Percentiles rank a stretch among this genome's conserved stretches.
Evolutionary conservation across 2,888 invertebrate species (phyloP).

Genomic region (Protophormia terraenovae): DNA sequence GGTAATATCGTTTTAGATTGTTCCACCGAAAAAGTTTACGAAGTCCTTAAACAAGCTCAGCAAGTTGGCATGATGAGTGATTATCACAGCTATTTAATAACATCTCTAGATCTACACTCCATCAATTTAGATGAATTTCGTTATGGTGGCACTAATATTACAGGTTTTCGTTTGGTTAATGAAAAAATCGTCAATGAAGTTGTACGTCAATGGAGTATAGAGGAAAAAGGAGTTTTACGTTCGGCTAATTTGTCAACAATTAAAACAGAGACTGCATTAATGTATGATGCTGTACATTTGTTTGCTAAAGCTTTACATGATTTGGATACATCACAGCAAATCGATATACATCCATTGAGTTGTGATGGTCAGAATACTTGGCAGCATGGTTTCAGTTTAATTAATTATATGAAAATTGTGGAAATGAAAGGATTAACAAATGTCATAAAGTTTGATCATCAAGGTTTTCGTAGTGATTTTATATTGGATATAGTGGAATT

Average conservation of each 20-base stretch:
- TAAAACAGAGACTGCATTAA: constrained; percentile 93
- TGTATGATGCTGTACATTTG: constrained; percentile 97
- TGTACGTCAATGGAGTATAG: constrained; percentile 90
- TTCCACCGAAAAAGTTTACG: constrained; percentile 91
- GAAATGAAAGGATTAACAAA: constrained; percentile 97
- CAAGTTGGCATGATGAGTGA: constrained; percentile 99
- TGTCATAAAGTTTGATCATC: constrained; percentile 95
- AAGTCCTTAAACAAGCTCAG: constrained; percentile 95
- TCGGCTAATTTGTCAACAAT: constrained; percentile 79
- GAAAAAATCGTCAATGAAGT: constrained; percentile 91
- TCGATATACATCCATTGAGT: constrained; percentile 92
- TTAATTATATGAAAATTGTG: constrained; percentile 98
- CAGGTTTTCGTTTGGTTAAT: constrained; percentile 94
- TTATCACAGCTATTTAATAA: constrained; percentile 96
- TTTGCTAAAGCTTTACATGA: constrained; percentile 96
- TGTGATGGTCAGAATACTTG: constrained; percentile 95
- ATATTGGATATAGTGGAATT: constrained; percentile 95
- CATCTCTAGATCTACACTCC: constrained; percentile 94
- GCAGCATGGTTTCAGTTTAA: constrained; percentile 96
- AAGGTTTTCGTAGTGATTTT: constrained; percentile 95
- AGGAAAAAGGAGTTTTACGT: constrained; percentile 86
- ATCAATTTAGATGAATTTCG: constrained; percentile 96
- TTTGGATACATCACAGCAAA: constrained; percentile 93
- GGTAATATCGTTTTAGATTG: constrained; percentile 96
- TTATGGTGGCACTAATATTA: constrained; percentile 97